phyloP scores from a whole-genome alignment of 2,797 vertebrate species.

The Sebastes taczanowskii region DNA sequence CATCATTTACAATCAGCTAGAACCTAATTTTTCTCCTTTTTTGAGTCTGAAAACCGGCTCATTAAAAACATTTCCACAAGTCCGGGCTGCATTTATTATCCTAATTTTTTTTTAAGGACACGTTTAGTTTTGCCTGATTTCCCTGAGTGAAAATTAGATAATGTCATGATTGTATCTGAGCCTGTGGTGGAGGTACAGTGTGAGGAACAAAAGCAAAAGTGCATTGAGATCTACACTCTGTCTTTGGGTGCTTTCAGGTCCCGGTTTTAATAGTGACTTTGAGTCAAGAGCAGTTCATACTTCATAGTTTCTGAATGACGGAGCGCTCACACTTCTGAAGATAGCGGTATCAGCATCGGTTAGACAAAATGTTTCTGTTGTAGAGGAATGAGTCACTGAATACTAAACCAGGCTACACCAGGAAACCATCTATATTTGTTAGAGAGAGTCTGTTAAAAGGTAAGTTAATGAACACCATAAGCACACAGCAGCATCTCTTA shows the following conservation, averaged over 20 bases:
- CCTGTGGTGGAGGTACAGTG: neutral
- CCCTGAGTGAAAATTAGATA: neutral
- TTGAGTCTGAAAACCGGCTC: neutral
- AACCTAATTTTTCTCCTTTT: no score
- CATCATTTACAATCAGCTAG: no score
- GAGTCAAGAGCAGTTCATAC: neutral
- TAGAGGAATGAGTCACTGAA: constrained; percentile 33
- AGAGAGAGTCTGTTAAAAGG: neutral
- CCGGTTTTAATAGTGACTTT: neutral
- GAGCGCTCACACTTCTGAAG: neutral
- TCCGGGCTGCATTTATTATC: neutral
- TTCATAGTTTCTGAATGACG: constrained; percentile 30
- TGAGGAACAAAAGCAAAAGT: neutral
- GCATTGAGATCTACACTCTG: neutral
- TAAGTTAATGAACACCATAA: neutral
- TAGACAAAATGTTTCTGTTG: constrained; percentile 14
- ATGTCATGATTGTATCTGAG: neutral
- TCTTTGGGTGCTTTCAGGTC: neutral
- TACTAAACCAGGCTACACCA: neutral
- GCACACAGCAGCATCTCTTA: neutral
- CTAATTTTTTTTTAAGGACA: neutral
- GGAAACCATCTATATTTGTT: neutral
- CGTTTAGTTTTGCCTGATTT: neutral
- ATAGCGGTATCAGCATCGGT: constrained; percentile 10
- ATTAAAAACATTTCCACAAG: neutral